A percentile compares a stretch with the other conserved stretches of the same genome.
phyloP scores from a whole-genome alignment of 2,888 invertebrate genomes.

The Eupsilia transversa region DNA sequence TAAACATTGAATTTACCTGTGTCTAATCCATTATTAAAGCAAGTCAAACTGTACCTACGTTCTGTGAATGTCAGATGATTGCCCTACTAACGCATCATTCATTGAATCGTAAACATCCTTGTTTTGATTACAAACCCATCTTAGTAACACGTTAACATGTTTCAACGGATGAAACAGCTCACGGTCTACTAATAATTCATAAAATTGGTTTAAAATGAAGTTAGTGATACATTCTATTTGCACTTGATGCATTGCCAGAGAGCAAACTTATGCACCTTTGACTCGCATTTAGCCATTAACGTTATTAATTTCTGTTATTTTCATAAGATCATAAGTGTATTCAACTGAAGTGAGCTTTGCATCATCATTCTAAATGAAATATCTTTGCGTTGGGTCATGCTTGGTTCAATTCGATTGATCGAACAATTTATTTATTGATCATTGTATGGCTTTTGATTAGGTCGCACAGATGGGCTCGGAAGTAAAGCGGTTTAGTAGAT shows the following conservation, averaged over 20 bases:
- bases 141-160: slow-evolving; percentile 18
- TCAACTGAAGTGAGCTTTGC: slow-evolving; percentile 28
- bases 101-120: slow-evolving; percentile 23
- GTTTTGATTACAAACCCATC: slow-evolving; percentile 17
- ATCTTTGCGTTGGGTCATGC: slow-evolving; percentile 26
- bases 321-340: slow-evolving; percentile 41
- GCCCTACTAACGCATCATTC: slow-evolving; percentile 24
- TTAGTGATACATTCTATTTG: slow-evolving; percentile 14
- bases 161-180: slow-evolving; percentile 7
- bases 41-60: neutral
- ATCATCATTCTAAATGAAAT: slow-evolving; percentile 50
- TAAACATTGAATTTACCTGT: neutral
- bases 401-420: slow-evolving; percentile 48
- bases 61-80: slow-evolving; percentile 6
- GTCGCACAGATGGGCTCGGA: slow-evolving; percentile 15
- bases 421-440: slow-evolving; percentile 38
- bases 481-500: slow-evolving; percentile 5
- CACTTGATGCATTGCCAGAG: slow-evolving; percentile 25
- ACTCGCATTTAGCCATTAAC: slow-evolving; percentile 23
- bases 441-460: slow-evolving; percentile 10
- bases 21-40: neutral
- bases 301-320: slow-evolving; percentile 40
- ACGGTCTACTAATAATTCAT: slow-evolving; percentile 14
- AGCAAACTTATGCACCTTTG: slow-evolving; percentile 32
- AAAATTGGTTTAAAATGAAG: slow-evolving; percentile 21